phyloP scores from a whole-genome alignment of 2,888 invertebrate species.

The Andrena dorsata region DNA sequence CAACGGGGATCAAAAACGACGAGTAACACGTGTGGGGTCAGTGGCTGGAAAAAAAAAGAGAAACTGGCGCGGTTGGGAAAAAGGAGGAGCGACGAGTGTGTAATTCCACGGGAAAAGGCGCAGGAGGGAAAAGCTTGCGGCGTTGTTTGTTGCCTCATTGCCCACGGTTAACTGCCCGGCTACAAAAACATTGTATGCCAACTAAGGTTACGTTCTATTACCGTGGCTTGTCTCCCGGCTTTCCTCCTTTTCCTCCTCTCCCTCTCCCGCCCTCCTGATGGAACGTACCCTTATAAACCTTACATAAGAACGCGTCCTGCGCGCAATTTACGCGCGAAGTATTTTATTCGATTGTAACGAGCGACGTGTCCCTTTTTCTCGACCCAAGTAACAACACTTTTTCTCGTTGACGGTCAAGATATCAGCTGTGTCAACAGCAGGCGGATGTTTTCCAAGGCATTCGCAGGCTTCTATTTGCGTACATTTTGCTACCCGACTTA shows the following conservation, averaged over 20 bases:
- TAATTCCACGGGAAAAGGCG: constrained; percentile 47
- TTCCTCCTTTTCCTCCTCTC: neutral
- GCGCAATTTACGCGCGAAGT: constrained; percentile 35
- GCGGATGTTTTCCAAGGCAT: too few relatives aligned
- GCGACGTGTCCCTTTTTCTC: neutral
- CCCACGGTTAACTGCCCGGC: constrained; percentile 68
- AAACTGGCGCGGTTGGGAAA: constrained; percentile 2
- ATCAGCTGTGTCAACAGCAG: too few relatives aligned
- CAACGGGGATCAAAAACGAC: constrained; percentile 16
- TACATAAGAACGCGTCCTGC: constrained; percentile 26
- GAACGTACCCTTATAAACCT: constrained; percentile 36
- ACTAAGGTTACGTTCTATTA: constrained; percentile 58
- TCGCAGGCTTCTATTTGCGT: too few relatives aligned
- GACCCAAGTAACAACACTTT: neutral
- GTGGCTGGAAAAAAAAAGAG: neutral
- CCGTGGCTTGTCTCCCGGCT: constrained; percentile 41
- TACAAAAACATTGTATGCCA: constrained; percentile 71
- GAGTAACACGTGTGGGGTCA: constrained; percentile 24
- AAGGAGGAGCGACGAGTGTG: constrained; percentile 35
- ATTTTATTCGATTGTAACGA: constrained; percentile 16
- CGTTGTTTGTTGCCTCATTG: constrained; percentile 78
- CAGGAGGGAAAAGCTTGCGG: constrained; percentile 57
- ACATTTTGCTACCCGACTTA: neutral
- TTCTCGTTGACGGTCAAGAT: neutral
- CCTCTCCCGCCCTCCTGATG: neutral